Evolutionary conservation across 2,113 vertebrate genomes (phyloP), one percentile per base, ranked within the genome.

Genomic region (Elanus axillaris): DNA sequence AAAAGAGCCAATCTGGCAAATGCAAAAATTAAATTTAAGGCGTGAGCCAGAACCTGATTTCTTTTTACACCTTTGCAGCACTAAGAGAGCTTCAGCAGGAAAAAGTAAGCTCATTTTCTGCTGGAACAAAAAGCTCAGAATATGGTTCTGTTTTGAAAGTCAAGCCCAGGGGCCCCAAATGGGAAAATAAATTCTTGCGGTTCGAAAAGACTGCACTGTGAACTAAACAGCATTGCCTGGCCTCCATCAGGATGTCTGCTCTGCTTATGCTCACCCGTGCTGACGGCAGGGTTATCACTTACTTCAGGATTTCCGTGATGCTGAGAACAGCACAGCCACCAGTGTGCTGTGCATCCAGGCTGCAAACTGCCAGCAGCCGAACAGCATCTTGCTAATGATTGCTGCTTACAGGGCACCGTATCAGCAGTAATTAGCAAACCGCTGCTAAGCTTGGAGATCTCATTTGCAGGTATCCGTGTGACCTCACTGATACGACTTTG

Each of bases 131-230:
- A 77, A 75, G 20, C 76, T 93, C 52, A 60, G 63, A 89, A 93
- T n/a, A 77, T 5, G n/a, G 47, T 60, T 96, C 56, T 91, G 0
- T 75, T 93, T 85, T 52, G 55, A 48, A 91, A 96, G 52, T 83
- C 47, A 38, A 89, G 64, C n/a, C 64, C 32, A 12, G 96, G 89
- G 94, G 96, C 94, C 93, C 60, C 3, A 3, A 86, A 74, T 2
- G 38, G 93, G 93, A 96, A 87, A 96, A 87, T 13, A 72, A 93
- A 88, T 76, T 69, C 88, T 72, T 87, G 66, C 47, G 6, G 19
- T 40, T 89, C 3, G 8, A 67, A 53, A 90, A 73, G 64, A 29
- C 29, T 20, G 25, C 2, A 9, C 79, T 32, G 43, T 27, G 73
- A 91, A 18, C 14, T 27, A 36, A 62, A 12, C 38, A 47, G 75